Conservation (phyloP, 2,888 invertebrate species). For the Zhuqinia jingwanae region DNA sequence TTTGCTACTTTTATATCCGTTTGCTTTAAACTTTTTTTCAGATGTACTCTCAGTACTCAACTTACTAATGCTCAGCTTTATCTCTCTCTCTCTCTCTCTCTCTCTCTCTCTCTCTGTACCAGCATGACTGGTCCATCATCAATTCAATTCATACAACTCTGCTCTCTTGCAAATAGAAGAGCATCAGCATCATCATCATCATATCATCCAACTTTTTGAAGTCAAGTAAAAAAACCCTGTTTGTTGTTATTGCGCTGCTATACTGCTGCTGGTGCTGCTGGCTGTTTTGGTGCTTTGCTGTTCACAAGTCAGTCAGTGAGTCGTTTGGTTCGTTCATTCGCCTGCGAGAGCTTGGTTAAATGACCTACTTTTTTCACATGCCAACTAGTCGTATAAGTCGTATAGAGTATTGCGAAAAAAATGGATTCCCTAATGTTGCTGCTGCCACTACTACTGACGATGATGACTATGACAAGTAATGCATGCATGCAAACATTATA, state of each 20-base stretch:
- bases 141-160: constrained; percentile 28
- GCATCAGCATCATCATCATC: constrained; percentile 28
- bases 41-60: neutral
- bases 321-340: constrained; percentile 47
- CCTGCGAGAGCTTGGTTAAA: constrained; percentile 64
- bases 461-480: constrained; percentile 49
- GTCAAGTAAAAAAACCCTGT: constrained; percentile 61
- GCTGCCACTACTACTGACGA: constrained; percentile 5
- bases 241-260: constrained; percentile 49
- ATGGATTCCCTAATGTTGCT: constrained; percentile 50
- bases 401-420: constrained; percentile 61
- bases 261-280: neutral
- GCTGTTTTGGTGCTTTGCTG: constrained; percentile 55
- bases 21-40: constrained; percentile 47
- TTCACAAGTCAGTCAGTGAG: constrained; percentile 68
- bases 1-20: constrained; percentile 46
- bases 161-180: neutral
- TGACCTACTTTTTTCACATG: constrained; percentile 69
- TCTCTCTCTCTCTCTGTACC: constrained; percentile 27
- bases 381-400: constrained; percentile 39
- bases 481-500: constrained; percentile 32
- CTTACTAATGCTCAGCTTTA: neutral
- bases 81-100: constrained; percentile 9
- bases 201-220: constrained; percentile 18
- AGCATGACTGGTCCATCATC: constrained; percentile 59